Evolutionary conservation across 2,797 vertebrate genomes (phyloP), one percentile per base, ranked within the genome.

Genomic region (Channallabes apus): DNA sequence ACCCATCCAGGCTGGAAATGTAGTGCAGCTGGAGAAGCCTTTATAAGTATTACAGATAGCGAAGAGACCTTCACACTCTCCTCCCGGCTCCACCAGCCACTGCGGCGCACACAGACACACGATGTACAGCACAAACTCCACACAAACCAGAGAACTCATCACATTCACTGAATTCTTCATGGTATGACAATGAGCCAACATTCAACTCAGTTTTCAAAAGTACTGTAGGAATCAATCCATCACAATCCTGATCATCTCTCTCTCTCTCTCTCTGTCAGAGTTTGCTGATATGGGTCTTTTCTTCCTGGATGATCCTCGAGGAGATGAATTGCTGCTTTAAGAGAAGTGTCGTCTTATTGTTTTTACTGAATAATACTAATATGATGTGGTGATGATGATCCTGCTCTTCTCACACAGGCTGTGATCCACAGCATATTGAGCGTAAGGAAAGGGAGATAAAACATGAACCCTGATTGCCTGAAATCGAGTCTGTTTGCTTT

Each of bases 71-170:
- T 88, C 83, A 15, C 82, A 88, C 67, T 67, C 83, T 85, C 87
- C 89, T 56, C 58, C 65, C 0, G 22, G 35, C 86, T 88, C 82
- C 54, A 92, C 76, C 75, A 91, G 78, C 87, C 92, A 89, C 86
- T 87, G 82, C 29, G 91, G 86, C 6, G 72, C 89, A 91, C 91
- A 90, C 68, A 93, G 90, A 35, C 88, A 90, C 87, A 91, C 82
- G 86, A 89, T 91, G 82, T 90, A 88, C 65, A 90, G 56, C 75
- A 91, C 86, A 83, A 92, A 90, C 90, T 89, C 88, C 86, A 91
- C 91, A 85, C 90, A 92, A 69, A 93, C 89, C 88, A 92, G 87
- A 38, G 83, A 77, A 5, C 86, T 88, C 89, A 89, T 85, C 83
- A 89, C 87, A 1, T 85, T 91, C 71, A 90, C 87, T 2, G 90